Percentiles rank a stretch among this genome's conserved stretches.
Conservation (phyloP, 2,113 vertebrate genomes). For the Tretioscincus oriximinensis region DNA sequence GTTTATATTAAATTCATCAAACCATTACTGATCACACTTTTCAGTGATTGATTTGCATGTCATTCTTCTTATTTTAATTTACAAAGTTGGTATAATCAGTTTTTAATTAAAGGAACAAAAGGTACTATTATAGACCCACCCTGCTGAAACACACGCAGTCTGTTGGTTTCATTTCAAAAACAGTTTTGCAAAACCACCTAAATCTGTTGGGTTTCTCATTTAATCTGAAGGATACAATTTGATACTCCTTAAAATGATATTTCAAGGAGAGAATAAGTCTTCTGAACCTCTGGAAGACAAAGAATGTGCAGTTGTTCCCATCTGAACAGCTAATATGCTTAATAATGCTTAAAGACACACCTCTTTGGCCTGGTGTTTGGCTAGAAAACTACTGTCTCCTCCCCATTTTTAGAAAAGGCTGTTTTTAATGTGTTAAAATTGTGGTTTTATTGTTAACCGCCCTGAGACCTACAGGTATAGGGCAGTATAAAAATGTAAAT, state of each 20-base stretch:
- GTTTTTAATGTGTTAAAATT: too few relatives aligned
- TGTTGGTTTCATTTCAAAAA: not conserved
- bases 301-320: too few relatives aligned
- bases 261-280: not conserved
- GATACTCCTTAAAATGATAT: not conserved
- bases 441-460: too few relatives aligned
- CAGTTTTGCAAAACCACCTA: not conserved
- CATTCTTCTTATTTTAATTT: not conserved
- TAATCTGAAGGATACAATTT: not conserved
- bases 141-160: not conserved
- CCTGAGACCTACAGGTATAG: too few relatives aligned
- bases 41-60: slow-evolving; percentile 28
- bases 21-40: slow-evolving; percentile 19
- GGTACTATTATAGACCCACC: not conserved
- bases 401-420: too few relatives aligned
- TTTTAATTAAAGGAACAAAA: slow-evolving; percentile 8
- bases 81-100: slow-evolving; percentile 5
- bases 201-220: not conserved
- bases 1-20: slow-evolving; percentile 48
- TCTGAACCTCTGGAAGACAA: too few relatives aligned
- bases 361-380: too few relatives aligned
- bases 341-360: too few relatives aligned
- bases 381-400: too few relatives aligned
- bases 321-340: too few relatives aligned
- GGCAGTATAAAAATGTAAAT: too few relatives aligned